Evolutionary conservation across 2,888 invertebrate species (phyloP).

Genomic region (Selenia dentaria): DNA sequence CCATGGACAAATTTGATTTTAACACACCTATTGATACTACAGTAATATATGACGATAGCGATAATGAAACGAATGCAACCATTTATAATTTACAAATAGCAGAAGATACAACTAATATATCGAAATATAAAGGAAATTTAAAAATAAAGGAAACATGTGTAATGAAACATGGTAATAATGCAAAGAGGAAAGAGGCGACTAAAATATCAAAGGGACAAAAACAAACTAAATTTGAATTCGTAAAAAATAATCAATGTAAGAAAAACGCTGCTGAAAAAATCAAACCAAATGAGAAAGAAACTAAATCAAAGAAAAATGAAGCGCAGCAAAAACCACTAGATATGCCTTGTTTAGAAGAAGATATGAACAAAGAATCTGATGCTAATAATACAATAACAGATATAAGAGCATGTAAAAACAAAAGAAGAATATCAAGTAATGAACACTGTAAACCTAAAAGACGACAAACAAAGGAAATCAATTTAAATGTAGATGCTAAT

Average conservation of each 20-base stretch:
- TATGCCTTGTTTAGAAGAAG: conserved; percentile 4
- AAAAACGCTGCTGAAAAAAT: background rate
- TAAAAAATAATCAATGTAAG: background rate
- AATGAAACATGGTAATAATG: background rate
- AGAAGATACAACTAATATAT: background rate
- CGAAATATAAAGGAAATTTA: background rate
- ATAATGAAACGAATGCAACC: conserved; percentile 30
- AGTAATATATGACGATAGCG: conserved; percentile 43
- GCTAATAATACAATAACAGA: background rate
- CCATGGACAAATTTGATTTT: conserved; percentile 47
- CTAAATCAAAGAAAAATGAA: background rate
- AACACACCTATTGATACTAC: conserved; percentile 39
- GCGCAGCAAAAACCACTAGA: background rate
- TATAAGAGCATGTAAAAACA: background rate
- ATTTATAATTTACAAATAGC: background rate
- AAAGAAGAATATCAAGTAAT: background rate
- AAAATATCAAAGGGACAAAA: background rate
- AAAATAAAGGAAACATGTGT: background rate
- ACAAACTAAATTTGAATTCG: background rate
- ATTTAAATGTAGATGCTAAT: background rate
- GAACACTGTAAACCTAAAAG: background rate
- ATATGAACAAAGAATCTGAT: background rate
- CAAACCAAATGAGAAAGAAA: background rate
- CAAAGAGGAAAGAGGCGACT: background rate
- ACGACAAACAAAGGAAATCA: background rate